Evolutionary conservation across 2,888 invertebrate species (phyloP).

Genomic region (Dione vanillae): DNA sequence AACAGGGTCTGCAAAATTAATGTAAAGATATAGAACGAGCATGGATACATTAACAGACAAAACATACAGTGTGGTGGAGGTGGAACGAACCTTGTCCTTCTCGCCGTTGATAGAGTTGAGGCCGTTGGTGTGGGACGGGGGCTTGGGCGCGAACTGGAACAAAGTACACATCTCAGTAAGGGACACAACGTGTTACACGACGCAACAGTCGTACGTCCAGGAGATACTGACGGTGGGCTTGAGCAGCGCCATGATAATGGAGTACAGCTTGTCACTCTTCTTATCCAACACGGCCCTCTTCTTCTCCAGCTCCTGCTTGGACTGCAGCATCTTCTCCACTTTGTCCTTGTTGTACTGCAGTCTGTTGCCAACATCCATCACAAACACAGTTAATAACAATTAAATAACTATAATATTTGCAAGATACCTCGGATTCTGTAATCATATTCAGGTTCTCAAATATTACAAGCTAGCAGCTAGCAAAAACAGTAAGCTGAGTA

Average conservation of each 20-base stretch:
- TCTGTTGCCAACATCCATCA: slow-evolving; percentile 43
- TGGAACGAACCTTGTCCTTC: slow-evolving; percentile 6
- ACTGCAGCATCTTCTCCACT: slow-evolving; percentile 47
- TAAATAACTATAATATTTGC: no score
- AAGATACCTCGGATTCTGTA: no score
- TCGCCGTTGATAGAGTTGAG: neutral
- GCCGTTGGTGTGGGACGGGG: slow-evolving; percentile 2
- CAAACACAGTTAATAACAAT: no score
- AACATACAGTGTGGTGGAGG: no score
- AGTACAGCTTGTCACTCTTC: slow-evolving; percentile 13
- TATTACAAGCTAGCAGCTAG: no score
- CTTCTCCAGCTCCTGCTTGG: slow-evolving; percentile 39
- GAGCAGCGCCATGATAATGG: slow-evolving; percentile 3
- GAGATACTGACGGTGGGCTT: neutral
- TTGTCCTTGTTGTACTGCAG: slow-evolving; percentile 53
- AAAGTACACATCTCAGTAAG: neutral
- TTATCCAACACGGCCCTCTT: slow-evolving; percentile 45
- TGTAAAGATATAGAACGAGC: no score
- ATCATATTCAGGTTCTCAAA: no score
- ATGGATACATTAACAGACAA: no score
- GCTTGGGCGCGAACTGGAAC: neutral
- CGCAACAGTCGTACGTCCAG: no score
- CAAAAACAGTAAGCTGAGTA: no score
- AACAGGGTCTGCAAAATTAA: neutral
- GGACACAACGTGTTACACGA: neutral